Conservation (phyloP, 1,140 invertebrate genomes). For the Lucilia sericata region DNA sequence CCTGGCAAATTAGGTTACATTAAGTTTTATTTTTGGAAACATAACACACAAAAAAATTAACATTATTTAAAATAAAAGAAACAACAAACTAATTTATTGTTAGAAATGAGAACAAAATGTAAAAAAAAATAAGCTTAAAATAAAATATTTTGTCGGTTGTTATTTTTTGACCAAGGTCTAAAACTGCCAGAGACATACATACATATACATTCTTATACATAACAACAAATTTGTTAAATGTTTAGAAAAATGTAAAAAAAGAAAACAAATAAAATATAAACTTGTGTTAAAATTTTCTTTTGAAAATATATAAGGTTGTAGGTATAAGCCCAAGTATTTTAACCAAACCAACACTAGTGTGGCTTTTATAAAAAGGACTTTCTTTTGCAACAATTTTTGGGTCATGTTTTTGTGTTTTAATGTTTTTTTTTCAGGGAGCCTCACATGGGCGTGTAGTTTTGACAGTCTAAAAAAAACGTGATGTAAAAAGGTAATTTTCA, state of each 20-base stretch:
- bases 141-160: not conserved
- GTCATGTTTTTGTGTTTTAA: not conserved
- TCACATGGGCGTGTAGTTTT: not conserved
- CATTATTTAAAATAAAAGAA: conserved; percentile 21
- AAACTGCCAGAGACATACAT: not conserved
- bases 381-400: too few species aligned
- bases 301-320: not conserved
- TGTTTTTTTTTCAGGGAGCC: not conserved
- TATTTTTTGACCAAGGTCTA: not conserved
- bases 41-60: not conserved
- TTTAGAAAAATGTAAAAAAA: not conserved
- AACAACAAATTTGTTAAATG: not conserved
- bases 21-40: not conserved
- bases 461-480: not conserved
- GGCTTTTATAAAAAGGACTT: not conserved
- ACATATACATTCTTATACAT: not conserved
- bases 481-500: conserved; percentile 3
- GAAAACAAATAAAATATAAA: not conserved
- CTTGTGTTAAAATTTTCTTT: not conserved
- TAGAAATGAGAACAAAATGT: not conserved
- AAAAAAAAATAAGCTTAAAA: not conserved
- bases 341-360: not conserved
- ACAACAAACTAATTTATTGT: not conserved
- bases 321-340: not conserved
- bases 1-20: conserved; percentile 11